Percentiles rank a stretch among this genome's conserved stretches.
Conservation (phyloP, 2,888 invertebrate genomes). For the Lydus trimaculatus region DNA sequence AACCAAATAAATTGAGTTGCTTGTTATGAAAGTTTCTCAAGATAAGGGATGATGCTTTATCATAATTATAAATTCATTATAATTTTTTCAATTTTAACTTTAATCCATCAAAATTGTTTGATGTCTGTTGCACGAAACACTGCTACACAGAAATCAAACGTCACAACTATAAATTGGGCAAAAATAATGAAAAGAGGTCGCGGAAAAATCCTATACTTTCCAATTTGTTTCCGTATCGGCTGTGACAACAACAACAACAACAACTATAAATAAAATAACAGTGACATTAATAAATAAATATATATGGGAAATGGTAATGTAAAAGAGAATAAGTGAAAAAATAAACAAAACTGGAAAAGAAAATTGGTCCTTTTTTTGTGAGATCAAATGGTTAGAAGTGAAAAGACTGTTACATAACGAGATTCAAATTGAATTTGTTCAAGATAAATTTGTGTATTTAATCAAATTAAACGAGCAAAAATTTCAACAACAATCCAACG, state of each 20-base stretch:
- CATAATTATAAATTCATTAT: background rate
- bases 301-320: background rate
- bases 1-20: background rate
- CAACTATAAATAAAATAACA: too few relatives aligned
- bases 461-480: background rate
- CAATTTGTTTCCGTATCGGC: too few relatives aligned
- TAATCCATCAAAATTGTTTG: background rate
- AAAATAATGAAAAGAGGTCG: too few relatives aligned
- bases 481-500: background rate
- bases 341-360: too few relatives aligned
- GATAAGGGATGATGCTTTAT: background rate
- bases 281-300: too few relatives aligned
- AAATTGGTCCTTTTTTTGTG: background rate
- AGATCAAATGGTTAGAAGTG: background rate
- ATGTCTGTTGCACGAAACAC: background rate
- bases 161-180: background rate
- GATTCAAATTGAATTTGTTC: background rate
- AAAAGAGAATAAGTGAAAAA: background rate
- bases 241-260: too few relatives aligned
- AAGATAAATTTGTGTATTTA: background rate
- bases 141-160: background rate
- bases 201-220: too few relatives aligned
- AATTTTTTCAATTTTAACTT: background rate
- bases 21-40: background rate
- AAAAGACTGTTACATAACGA: background rate